These are phyloP conservation scores for Pogonus chalceus DNA, from an alignment of 1,140 invertebrate genomes.

Conservation along the genomic window DNA sequence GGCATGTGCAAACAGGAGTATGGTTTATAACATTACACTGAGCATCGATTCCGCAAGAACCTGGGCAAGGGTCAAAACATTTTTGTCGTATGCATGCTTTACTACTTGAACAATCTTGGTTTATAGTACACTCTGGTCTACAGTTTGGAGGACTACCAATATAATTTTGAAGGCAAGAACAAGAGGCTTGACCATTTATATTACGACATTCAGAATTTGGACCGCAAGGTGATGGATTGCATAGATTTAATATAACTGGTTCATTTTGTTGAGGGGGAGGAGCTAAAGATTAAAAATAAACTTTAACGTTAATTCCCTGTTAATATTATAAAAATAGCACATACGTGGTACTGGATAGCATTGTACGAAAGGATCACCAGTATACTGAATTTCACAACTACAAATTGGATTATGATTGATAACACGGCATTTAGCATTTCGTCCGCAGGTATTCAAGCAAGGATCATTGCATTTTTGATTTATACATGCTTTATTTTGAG, in stretches of 20 bases:
- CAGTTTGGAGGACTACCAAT: conserved; percentile 65
- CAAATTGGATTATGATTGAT: conserved; percentile 44
- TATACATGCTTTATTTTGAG: conserved; percentile 33
- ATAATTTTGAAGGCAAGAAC: conserved; percentile 64
- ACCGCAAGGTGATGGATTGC: conserved; percentile 68
- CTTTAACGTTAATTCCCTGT: too few species aligned
- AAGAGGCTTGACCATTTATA: conserved; percentile 60
- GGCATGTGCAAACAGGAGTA: too few species aligned
- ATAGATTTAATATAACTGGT: conserved; percentile 45
- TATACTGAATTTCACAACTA: conserved; percentile 42
- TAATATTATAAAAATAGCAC: conserved; percentile 36
- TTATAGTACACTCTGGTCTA: conserved; percentile 67
- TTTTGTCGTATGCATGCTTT: conserved; percentile 69
- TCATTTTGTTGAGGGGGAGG: conserved; percentile 19
- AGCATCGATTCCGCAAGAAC: too few species aligned
- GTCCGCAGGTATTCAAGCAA: conserved; percentile 37
- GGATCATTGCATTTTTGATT: conserved; percentile 36
- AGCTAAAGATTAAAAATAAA: conserved; percentile 22
- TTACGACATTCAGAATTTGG: conserved; percentile 67
- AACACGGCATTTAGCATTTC: conserved; percentile 40
- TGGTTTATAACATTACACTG: too few species aligned
- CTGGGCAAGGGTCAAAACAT: conserved; percentile 76
- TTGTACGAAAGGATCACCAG: conserved; percentile 47
- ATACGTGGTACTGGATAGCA: conserved; percentile 46
- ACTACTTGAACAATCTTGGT: conserved; percentile 59